Evolutionary conservation across 2,113 vertebrate species (phyloP).

Genomic region (Triplophysa rosa): DNA sequence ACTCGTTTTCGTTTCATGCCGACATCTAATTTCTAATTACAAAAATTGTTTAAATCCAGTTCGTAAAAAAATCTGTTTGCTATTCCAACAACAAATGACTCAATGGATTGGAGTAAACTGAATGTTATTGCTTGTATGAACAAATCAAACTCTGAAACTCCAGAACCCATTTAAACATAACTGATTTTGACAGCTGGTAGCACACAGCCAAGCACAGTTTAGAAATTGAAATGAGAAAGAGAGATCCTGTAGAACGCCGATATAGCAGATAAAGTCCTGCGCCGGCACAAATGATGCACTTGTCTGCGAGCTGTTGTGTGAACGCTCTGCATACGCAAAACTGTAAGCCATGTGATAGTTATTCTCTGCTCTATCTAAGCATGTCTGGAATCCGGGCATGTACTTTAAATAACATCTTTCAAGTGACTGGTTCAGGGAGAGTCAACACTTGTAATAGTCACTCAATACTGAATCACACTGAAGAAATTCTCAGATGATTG

Average conservation of each 20-base stretch:
- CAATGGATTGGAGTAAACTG: too few species aligned
- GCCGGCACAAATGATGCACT: not conserved
- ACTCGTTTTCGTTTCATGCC: too few species aligned
- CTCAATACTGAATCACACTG: slow-evolving; percentile 29
- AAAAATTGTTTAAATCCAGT: too few species aligned
- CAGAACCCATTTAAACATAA: too few species aligned
- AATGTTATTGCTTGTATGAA: too few species aligned
- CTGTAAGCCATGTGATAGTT: slow-evolving; percentile 22
- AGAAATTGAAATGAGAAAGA: not conserved
- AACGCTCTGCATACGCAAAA: slow-evolving; percentile 1
- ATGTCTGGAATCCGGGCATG: slow-evolving; percentile 34
- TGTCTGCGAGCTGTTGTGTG: slow-evolving; percentile 2
- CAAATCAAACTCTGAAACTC: too few species aligned
- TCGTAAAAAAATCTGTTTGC: too few species aligned
- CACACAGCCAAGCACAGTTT: too few species aligned
- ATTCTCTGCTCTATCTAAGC: slow-evolving; percentile 42
- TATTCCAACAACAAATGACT: too few species aligned
- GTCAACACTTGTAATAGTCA: slow-evolving; percentile 35
- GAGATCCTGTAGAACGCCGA: not conserved
- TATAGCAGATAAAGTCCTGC: not conserved
- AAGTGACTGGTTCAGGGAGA: slow-evolving; percentile 25
- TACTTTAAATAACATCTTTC: slow-evolving; percentile 43
- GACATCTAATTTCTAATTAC: too few species aligned
- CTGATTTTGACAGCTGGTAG: too few species aligned
- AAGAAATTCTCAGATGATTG: slow-evolving; percentile 29